Percentiles rank a stretch among this genome's conserved stretches.
Conservation (phyloP, 1,140 invertebrate genomes). For the Oreohelix idahoensis region DNA sequence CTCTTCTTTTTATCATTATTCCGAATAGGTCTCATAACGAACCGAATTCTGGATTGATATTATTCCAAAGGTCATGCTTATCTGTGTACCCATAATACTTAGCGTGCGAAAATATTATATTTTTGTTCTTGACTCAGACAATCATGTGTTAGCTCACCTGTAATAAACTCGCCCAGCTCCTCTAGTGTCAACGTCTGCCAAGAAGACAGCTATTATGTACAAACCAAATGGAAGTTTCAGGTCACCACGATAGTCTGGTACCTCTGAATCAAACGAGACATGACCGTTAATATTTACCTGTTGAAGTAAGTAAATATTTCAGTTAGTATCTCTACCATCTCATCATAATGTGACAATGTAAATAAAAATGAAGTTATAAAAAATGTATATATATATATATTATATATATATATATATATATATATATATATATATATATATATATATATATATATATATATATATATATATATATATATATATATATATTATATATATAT, state of each 20-base stretch:
- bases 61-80: too few species aligned
- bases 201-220: slow-evolving; percentile 90
- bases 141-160: slow-evolving; percentile 73
- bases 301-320: neutral
- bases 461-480: neutral
- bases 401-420: neutral
- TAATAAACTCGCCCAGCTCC: slow-evolving; percentile 83
- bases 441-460: slow-evolving; percentile 12
- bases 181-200: slow-evolving; percentile 91
- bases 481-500: neutral
- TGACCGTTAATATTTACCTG: slow-evolving; percentile 94
- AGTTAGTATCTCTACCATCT: too few species aligned
- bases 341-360: too few species aligned
- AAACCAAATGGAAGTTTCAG: slow-evolving; percentile 87
- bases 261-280: slow-evolving; percentile 89
- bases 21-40: too few species aligned
- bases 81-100: too few species aligned
- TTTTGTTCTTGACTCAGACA: too few species aligned
- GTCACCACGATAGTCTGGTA: slow-evolving; percentile 75
- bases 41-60: too few species aligned
- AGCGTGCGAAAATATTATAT: too few species aligned
- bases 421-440: neutral
- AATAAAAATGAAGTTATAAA: too few species aligned
- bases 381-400: too few species aligned
- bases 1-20: too few species aligned